Percentiles rank a stretch among this genome's conserved stretches.
Evolutionary conservation across 2,797 vertebrate species (phyloP).

Genomic region (Loris lydekkerianus): DNA sequence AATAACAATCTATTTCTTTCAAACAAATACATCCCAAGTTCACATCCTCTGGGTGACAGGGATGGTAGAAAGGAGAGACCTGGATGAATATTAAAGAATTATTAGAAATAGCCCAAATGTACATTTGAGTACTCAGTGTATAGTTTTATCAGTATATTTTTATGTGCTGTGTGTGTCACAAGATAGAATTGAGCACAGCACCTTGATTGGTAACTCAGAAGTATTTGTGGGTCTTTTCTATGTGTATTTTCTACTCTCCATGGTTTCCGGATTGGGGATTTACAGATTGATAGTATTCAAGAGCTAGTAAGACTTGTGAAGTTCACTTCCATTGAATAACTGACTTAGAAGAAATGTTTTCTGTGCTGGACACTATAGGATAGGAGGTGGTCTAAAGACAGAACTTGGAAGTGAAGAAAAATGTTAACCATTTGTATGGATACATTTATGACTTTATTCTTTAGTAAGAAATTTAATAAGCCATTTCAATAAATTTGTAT

Average conservation of each 20-base stretch:
- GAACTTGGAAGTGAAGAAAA: slow-evolving; percentile 61
- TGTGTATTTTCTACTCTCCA: not conserved
- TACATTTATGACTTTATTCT: slow-evolving; percentile 46
- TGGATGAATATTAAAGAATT: slow-evolving; percentile 8
- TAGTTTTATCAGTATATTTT: not conserved
- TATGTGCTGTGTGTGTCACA: not conserved
- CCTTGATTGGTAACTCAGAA: slow-evolving; percentile 30
- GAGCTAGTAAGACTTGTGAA: slow-evolving; percentile 38
- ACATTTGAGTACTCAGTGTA: slow-evolving; percentile 53
- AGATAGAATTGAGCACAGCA: not conserved
- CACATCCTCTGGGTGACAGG: not conserved
- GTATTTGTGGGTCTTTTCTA: not conserved
- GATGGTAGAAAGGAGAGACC: slow-evolving; percentile 21
- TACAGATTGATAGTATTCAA: slow-evolving; percentile 17
- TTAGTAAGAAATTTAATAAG: slow-evolving; percentile 50
- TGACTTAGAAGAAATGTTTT: slow-evolving; percentile 55
- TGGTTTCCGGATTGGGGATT: slow-evolving; percentile 33
- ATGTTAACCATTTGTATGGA: not conserved
- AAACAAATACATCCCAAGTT: slow-evolving; percentile 14
- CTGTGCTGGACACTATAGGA: not conserved
- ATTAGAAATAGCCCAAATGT: slow-evolving; percentile 9
- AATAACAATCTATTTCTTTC: slow-evolving; percentile 32
- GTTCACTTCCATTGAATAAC: slow-evolving; percentile 43
- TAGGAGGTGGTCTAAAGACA: slow-evolving; percentile 35
- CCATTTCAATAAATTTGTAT: slow-evolving; percentile 52